Conservation (phyloP, 2,888 invertebrate genomes). For the Hirtodrosophila cameraria region DNA sequence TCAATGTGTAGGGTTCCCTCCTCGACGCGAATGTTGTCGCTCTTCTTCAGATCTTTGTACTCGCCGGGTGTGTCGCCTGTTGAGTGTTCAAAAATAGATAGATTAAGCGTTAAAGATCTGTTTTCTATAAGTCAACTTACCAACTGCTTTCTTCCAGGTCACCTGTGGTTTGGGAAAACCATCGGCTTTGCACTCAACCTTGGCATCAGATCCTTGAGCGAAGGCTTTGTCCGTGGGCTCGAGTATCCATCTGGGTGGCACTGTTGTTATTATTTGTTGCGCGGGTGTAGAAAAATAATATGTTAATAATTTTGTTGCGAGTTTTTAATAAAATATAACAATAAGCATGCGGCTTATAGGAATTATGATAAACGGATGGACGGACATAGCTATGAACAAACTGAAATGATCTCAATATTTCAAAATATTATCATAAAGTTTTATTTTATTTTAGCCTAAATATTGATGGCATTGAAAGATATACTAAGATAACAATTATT, state of each 20-base stretch:
- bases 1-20: slow-evolving; percentile 96
- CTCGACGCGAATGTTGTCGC: slow-evolving; percentile 95
- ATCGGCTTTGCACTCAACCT: slow-evolving; percentile 97
- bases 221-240: slow-evolving; percentile 98
- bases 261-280: slow-evolving; percentile 84
- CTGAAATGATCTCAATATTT: slow-evolving; percentile 51
- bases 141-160: slow-evolving; percentile 97
- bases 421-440: neutral
- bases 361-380: slow-evolving; percentile 60
- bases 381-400: slow-evolving; percentile 62
- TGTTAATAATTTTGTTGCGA: slow-evolving; percentile 55
- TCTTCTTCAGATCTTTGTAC: slow-evolving; percentile 95
- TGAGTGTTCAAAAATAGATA: too few relatives aligned
- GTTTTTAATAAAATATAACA: slow-evolving; percentile 7
- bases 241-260: slow-evolving; percentile 97
- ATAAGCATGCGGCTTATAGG: slow-evolving; percentile 73
- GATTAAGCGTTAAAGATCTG: too few relatives aligned
- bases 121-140: slow-evolving; percentile 85
- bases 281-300: slow-evolving; percentile 46
- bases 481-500: too few relatives aligned
- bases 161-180: slow-evolving; percentile 97
- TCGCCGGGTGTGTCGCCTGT: slow-evolving; percentile 95
- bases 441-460: too few relatives aligned
- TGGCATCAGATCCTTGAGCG: slow-evolving; percentile 96
- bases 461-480: too few relatives aligned